Conservation (phyloP, 2,888 invertebrate genomes). For the Eurois occulta region DNA sequence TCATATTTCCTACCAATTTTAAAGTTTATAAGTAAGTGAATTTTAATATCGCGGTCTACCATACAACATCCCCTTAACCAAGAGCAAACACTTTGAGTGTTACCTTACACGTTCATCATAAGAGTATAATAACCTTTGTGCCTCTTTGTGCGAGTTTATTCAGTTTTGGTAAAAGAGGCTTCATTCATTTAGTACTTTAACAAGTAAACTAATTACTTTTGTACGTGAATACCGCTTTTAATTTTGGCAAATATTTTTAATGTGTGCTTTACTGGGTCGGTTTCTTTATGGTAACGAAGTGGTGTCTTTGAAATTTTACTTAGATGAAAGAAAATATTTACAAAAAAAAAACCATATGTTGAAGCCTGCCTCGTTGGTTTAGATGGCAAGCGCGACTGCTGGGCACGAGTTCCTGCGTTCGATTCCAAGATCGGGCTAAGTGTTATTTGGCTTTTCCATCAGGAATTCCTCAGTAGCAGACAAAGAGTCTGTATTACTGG, state of each 20-base stretch:
- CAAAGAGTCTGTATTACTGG: too few species aligned
- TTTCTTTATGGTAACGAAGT: background rate
- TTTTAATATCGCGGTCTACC: background rate
- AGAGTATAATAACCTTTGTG: constrained; percentile 32
- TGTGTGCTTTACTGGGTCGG: background rate
- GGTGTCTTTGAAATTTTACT: background rate
- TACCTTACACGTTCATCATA: constrained; percentile 27
- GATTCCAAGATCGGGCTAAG: too few species aligned
- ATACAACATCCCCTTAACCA: constrained; percentile 2
- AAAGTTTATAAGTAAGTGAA: background rate
- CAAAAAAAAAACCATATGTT: background rate
- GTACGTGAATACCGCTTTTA: background rate
- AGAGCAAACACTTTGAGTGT: constrained; percentile 22
- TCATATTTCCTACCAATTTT: background rate
- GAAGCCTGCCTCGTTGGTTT: too few species aligned
- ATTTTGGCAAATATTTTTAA: background rate
- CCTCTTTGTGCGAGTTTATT: constrained; percentile 36
- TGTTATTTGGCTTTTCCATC: too few species aligned
- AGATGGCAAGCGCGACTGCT: too few species aligned
- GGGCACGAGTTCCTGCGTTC: too few species aligned
- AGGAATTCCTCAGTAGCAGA: too few species aligned
- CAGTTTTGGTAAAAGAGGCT: constrained; percentile 32
- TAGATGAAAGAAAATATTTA: background rate
- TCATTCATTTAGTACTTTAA: constrained; percentile 35
- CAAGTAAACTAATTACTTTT: constrained; percentile 33